These are phyloP conservation scores for Python bivittatus DNA, from an alignment of 2,113 vertebrate species.

Conservation along the genomic window DNA sequence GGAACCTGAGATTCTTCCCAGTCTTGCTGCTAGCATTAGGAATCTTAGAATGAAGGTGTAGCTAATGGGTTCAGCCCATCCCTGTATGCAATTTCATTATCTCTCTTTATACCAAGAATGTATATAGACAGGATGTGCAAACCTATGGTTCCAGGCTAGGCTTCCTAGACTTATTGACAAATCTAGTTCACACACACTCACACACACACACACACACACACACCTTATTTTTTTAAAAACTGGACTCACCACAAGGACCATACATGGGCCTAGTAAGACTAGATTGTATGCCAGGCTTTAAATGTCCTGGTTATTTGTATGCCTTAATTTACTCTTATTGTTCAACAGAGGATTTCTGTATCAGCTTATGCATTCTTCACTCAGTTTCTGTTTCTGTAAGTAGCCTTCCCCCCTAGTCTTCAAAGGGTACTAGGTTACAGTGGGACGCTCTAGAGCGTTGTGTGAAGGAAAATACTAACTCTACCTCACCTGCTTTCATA, in stretches of 20 bases:
- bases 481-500: neutral
- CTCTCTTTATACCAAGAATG: no score
- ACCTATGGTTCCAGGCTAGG: neutral
- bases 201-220: neutral
- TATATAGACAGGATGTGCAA: neutral
- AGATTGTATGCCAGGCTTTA: neutral
- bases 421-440: neutral
- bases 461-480: neutral
- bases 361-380: neutral
- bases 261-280: neutral
- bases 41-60: neutral
- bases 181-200: neutral
- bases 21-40: neutral
- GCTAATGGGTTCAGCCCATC: neutral
- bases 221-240: neutral
- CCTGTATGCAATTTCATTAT: neutral
- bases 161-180: neutral
- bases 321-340: neutral
- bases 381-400: neutral
- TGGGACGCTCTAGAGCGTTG: neutral
- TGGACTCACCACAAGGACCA: neutral
- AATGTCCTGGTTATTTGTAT: neutral
- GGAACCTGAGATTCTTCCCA: neutral
- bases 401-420: neutral
- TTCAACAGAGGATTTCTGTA: neutral